Conservation (phyloP, 2,113 vertebrate species). For the Abramis brama region DNA sequence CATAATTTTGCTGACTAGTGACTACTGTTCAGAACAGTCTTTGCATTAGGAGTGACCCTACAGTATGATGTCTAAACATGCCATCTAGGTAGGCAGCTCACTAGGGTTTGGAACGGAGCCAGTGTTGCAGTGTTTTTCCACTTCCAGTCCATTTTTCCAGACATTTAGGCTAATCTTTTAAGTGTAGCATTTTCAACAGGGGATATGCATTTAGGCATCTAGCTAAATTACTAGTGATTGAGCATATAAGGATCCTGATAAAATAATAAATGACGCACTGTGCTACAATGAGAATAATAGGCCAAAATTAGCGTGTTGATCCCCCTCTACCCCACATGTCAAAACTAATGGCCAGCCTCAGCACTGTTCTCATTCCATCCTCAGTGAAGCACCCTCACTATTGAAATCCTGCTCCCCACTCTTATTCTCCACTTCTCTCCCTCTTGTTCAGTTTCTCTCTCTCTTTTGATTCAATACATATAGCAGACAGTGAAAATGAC, state of each 20-base stretch:
- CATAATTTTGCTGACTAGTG: not conserved
- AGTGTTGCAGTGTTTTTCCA: not conserved
- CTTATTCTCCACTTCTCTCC: not conserved
- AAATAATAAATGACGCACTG: conserved; percentile 3
- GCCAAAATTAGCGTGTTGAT: not conserved
- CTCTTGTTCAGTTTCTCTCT: not conserved
- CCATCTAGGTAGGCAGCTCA: not conserved
- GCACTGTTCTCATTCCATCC: conserved; percentile 24
- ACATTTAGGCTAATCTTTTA: not conserved
- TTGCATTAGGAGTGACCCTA: not conserved
- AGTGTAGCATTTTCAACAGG: not conserved
- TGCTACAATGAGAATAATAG: conserved; percentile 16
- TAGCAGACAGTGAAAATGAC: not conserved
- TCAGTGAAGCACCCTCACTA: not conserved
- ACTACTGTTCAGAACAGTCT: not conserved
- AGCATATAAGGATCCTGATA: not conserved
- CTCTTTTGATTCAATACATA: not conserved
- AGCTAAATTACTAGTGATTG: not conserved
- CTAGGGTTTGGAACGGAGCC: not conserved
- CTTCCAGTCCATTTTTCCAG: not conserved
- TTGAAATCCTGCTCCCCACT: not conserved
- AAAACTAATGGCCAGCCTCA: conserved; percentile 15
- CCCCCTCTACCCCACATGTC: not conserved
- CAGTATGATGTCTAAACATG: conserved; percentile 13
- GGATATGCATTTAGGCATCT: not conserved